Conservation (phyloP, 2,113 vertebrate genomes). For the Megaceryle torquata region DNA sequence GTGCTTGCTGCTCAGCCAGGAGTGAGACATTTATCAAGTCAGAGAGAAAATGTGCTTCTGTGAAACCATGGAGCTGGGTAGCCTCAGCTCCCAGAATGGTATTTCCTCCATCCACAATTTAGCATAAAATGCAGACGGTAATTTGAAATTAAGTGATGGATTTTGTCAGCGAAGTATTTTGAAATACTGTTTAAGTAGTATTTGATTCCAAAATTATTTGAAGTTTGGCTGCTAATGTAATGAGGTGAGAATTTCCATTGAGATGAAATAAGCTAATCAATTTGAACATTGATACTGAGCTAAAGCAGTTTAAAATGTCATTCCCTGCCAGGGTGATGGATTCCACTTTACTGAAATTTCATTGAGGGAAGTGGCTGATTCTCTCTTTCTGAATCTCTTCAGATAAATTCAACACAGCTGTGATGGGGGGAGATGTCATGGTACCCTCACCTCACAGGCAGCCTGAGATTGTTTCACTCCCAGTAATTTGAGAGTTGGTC, state of each 20-base stretch:
- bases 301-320: constrained; percentile 53
- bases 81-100: neutral
- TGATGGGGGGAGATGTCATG: neutral
- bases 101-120: constrained; percentile 4
- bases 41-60: neutral
- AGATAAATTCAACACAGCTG: neutral
- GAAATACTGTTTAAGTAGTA: constrained; percentile 37
- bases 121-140: constrained; percentile 6
- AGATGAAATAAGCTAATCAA: constrained; percentile 51
- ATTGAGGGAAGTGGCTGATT: neutral
- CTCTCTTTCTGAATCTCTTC: neutral
- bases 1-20: neutral
- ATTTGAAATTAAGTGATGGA: constrained; percentile 46
- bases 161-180: constrained; percentile 35
- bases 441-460: neutral
- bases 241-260: constrained; percentile 55
- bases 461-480: neutral
- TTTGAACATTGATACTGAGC: constrained; percentile 41
- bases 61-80: neutral
- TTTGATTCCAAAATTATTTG: constrained; percentile 50
- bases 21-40: neutral
- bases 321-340: neutral
- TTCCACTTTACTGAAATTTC: constrained; percentile 29
- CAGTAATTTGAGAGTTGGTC: neutral
- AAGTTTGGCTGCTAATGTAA: constrained; percentile 45